phyloP scores from a whole-genome alignment of 2,113 vertebrate genomes.

The Aspidoscelis tigris region DNA sequence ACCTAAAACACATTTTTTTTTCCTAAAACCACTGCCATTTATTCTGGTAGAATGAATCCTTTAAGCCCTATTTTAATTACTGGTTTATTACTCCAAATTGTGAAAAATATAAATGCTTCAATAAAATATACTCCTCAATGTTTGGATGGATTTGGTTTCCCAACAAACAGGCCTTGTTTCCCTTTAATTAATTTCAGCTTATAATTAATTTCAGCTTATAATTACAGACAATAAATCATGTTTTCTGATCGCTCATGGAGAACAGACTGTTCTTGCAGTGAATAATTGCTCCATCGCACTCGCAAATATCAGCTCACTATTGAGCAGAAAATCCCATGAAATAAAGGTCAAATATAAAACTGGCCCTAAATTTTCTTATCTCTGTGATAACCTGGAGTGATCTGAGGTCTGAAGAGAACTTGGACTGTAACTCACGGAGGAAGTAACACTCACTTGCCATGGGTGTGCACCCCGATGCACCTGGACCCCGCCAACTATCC shows the following conservation, averaged over 20 bases:
- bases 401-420: not conserved
- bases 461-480: conserved; percentile 82
- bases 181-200: not conserved
- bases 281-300: not conserved
- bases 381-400: not conserved
- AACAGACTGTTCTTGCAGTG: fast-evolving
- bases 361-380: not conserved
- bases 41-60: not conserved
- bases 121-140: not conserved
- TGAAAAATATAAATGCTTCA: not conserved
- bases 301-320: not conserved
- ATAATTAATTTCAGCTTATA: not conserved
- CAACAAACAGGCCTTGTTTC: not conserved
- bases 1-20: not conserved
- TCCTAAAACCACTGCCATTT: not conserved
- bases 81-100: not conserved
- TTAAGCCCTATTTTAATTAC: not conserved
- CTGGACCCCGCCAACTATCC: conserved; percentile 82
- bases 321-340: not conserved
- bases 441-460: conserved; percentile 79
- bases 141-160: not conserved
- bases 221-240: not conserved
- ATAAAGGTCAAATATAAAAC: conserved; percentile 5
- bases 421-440: not conserved
- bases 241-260: not conserved